Conservation (phyloP, 2,797 vertebrate species). For the Scleropages formosus region DNA sequence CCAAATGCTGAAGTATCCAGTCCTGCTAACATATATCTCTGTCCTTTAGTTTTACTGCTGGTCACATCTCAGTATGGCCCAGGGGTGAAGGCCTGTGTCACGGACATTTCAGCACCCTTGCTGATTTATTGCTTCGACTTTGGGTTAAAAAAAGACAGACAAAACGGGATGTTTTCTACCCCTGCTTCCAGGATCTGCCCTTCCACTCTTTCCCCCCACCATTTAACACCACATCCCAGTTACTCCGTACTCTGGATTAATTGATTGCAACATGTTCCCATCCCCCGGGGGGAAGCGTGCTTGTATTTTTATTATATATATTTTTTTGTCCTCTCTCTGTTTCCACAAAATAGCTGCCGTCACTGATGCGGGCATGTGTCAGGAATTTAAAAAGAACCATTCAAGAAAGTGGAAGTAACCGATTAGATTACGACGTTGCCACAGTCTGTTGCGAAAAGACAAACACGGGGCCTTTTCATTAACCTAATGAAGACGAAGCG, state of each 20-base stretch:
- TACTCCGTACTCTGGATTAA: slow-evolving; percentile 70
- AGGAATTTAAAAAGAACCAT: slow-evolving; percentile 61
- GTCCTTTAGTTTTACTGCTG: slow-evolving; percentile 48
- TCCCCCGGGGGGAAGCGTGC: slow-evolving; percentile 66
- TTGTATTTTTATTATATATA: slow-evolving; percentile 57
- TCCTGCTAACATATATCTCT: slow-evolving; percentile 32
- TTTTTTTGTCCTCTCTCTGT: slow-evolving; percentile 48
- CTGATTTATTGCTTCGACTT: slow-evolving; percentile 68
- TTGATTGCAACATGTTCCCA: slow-evolving; percentile 63
- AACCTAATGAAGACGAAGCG: slow-evolving; percentile 79
- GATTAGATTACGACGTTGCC: slow-evolving; percentile 75
- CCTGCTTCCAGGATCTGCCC: slow-evolving; percentile 47
- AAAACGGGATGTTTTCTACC: slow-evolving; percentile 49
- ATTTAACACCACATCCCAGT: slow-evolving; percentile 62
- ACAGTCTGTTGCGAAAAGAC: slow-evolving; percentile 76
- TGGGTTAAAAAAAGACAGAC: slow-evolving; percentile 62
- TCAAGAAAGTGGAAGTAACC: slow-evolving; percentile 73
- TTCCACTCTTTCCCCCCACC: slow-evolving; percentile 47
- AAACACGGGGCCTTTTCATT: slow-evolving; percentile 79
- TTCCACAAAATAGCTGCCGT: slow-evolving; percentile 50
- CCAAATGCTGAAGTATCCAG: background rate
- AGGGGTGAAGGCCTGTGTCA: slow-evolving; percentile 56
- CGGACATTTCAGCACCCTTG: slow-evolving; percentile 53
- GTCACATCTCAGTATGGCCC: slow-evolving; percentile 54
- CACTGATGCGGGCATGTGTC: slow-evolving; percentile 59